phyloP scores from a whole-genome alignment of 2,888 invertebrate genomes.

The Spicauda simplicius region DNA sequence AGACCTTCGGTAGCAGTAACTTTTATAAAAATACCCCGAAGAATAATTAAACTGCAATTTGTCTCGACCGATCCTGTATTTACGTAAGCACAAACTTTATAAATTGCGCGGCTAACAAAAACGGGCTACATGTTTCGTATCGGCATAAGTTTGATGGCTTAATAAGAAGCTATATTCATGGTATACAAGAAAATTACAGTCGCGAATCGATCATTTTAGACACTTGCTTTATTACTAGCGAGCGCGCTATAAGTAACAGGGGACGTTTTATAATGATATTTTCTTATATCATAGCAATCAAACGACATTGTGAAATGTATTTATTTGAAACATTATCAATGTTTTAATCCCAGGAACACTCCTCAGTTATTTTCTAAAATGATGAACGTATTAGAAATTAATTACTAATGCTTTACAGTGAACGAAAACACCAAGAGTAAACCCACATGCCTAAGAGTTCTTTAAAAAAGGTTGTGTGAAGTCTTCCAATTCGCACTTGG shows the following conservation, averaged over 20 bases:
- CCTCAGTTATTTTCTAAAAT: no score
- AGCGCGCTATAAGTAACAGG: background rate
- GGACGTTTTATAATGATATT: background rate
- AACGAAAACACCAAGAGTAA: no score
- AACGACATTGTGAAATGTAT: no score
- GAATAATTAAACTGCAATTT: conserved; percentile 25
- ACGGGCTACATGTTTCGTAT: conserved; percentile 45
- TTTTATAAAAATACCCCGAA: background rate
- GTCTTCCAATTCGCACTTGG: no score
- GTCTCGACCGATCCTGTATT: conserved; percentile 13
- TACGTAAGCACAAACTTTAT: conserved; percentile 27
- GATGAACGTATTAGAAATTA: no score
- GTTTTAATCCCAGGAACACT: no score
- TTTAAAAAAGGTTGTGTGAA: no score
- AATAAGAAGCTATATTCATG: conserved; percentile 63
- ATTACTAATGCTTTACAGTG: no score
- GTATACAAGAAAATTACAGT: conserved; percentile 66
- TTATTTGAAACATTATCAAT: no score
- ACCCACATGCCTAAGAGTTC: no score
- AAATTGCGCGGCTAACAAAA: conserved; percentile 41
- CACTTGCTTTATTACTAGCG: background rate
- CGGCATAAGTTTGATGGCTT: conserved; percentile 69
- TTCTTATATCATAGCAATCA: no score
- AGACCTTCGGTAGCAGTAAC: background rate
- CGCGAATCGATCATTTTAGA: conserved; percentile 45